Evolutionary conservation across 92 coral and sea anemone species (phyloP).

Genomic region (Phymanthus crucifer): DNA sequence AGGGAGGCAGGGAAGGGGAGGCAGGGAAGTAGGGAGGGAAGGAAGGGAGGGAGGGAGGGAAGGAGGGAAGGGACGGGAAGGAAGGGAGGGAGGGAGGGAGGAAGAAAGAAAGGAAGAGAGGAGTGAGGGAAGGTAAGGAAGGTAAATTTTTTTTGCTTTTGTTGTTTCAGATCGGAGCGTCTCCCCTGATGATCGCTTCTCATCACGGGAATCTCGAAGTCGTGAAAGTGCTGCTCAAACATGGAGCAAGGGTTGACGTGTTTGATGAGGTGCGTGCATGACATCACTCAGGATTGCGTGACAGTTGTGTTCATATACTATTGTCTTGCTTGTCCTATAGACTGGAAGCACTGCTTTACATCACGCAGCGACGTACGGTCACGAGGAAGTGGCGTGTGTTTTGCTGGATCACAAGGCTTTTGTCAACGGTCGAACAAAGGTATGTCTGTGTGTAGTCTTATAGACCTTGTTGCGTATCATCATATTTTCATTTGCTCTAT

Average conservation of each 20-base stretch:
- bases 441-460: not conserved
- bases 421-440: constrained; percentile 90
- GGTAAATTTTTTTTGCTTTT: not conserved
- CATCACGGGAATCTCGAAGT: constrained; percentile 83
- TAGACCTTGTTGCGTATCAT: not conserved
- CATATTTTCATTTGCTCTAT: not conserved
- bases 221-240: constrained; percentile 67
- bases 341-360: constrained; percentile 90
- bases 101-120: too few relatives aligned
- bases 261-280: constrained; percentile 74
- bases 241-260: constrained; percentile 85
- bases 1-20: too few relatives aligned
- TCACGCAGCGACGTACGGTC: constrained; percentile 85
- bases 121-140: not conserved
- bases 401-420: constrained; percentile 76
- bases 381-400: constrained; percentile 83
- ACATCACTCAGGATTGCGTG: not conserved
- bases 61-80: too few relatives aligned
- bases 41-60: too few relatives aligned
- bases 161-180: constrained; percentile 61
- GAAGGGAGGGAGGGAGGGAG: too few relatives aligned
- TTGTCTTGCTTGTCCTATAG: constrained; percentile 31
- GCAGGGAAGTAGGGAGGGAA: too few relatives aligned
- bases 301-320: not conserved
- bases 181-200: constrained; percentile 86